phyloP scores from a whole-genome alignment of 2,888 invertebrate species.

The Entomobrya multifasciata region DNA sequence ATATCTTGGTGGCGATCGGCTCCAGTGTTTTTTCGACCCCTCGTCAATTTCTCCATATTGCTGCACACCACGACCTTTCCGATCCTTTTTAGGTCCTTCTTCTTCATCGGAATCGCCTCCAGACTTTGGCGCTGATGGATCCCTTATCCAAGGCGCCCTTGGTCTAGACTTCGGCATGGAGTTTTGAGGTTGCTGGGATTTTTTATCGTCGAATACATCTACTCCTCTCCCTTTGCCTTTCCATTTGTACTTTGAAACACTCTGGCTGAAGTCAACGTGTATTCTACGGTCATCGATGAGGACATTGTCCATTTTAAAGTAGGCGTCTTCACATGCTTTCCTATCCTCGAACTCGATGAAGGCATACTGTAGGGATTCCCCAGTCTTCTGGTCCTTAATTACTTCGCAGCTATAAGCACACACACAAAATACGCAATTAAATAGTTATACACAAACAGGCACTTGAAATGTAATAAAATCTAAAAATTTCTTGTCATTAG shows the following conservation, averaged over 20 bases:
- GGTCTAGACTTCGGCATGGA: constrained; percentile 47
- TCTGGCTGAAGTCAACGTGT: constrained; percentile 99
- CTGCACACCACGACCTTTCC: constrained; percentile 53
- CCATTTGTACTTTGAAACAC: constrained; percentile 97
- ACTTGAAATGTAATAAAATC: no score
- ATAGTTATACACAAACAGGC: no score
- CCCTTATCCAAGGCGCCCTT: constrained; percentile 70
- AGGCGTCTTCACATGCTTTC: constrained; percentile 97
- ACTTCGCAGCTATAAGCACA: constrained; percentile 94
- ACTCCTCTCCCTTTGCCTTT: constrained; percentile 86
- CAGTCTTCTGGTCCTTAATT: constrained; percentile 94
- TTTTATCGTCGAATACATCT: constrained; percentile 73
- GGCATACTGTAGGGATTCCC: constrained; percentile 98
- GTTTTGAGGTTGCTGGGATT: constrained; percentile 13
- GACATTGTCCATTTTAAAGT: constrained; percentile 99
- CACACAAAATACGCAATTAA: no score
- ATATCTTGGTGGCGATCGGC: constrained; percentile 77
- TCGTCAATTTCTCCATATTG: constrained; percentile 19
- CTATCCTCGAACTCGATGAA: constrained; percentile 98
- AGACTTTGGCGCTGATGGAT: constrained; percentile 63
- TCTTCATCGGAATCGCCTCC: constrained; percentile 29
- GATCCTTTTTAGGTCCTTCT: neutral
- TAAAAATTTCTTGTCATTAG: no score
- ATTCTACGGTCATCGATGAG: constrained; percentile 98
- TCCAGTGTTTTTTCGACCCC: constrained; percentile 73